Conservation (phyloP, 2,888 invertebrate species). For the Acleris laterana region DNA sequence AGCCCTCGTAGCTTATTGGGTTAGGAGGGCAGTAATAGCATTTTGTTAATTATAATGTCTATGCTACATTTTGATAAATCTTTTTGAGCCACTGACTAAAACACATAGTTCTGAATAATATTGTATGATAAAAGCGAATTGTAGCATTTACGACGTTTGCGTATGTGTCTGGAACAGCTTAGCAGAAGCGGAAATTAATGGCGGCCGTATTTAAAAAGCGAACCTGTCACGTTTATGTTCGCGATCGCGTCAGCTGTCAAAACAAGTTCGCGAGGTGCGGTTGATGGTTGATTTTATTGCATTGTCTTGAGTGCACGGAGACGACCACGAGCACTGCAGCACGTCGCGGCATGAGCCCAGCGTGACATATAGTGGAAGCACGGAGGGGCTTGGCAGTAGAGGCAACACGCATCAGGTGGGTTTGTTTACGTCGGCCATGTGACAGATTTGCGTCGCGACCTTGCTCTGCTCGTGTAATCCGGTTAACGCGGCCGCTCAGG, state of each 20-base stretch:
- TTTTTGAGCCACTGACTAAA: too few species aligned
- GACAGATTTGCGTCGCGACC: slow-evolving; percentile 52
- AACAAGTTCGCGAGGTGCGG: slow-evolving; percentile 36
- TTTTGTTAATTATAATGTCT: too few species aligned
- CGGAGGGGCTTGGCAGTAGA: slow-evolving; percentile 2
- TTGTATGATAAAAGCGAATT: too few species aligned
- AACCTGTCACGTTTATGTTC: slow-evolving; percentile 20
- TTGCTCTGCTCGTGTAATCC: slow-evolving; percentile 53
- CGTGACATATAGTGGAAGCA: slow-evolving; percentile 15
- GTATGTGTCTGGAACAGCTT: slow-evolving; percentile 55
- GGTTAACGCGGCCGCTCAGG: slow-evolving; percentile 46
- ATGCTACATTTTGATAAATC: too few species aligned
- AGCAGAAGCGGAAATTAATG: slow-evolving; percentile 18
- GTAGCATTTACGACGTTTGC: background rate
- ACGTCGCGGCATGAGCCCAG: slow-evolving; percentile 19
- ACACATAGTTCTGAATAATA: too few species aligned
- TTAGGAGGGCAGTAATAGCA: too few species aligned
- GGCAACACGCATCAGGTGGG: slow-evolving; percentile 55
- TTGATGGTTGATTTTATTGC: slow-evolving; percentile 21
- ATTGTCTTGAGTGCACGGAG: background rate
- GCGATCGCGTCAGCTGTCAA: slow-evolving; percentile 32
- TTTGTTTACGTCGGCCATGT: slow-evolving; percentile 63
- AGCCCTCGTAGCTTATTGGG: too few species aligned
- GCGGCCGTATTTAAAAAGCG: slow-evolving; percentile 27
- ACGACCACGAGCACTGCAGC: slow-evolving; percentile 3